phyloP scores from a whole-genome alignment of 64 coral and sea anemone species.

The Montipora efflorescens region DNA sequence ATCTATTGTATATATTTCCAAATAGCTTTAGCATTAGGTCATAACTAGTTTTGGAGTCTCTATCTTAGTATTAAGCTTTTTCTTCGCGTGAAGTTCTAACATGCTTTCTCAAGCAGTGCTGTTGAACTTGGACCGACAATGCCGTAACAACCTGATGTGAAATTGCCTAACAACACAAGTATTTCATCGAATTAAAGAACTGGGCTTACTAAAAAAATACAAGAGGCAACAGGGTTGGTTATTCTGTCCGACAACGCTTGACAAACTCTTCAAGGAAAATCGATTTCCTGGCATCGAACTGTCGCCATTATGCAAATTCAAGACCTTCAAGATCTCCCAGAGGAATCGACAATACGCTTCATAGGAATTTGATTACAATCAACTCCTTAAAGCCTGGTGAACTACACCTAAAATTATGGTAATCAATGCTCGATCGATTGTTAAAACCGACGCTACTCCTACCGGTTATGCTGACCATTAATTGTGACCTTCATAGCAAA shows the following conservation, averaged over 20 bases:
- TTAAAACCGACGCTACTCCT: background rate
- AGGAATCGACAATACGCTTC: background rate
- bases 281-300: background rate
- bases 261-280: background rate
- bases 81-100: background rate
- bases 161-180: background rate
- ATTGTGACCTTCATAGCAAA: no score
- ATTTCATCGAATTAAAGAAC: background rate
- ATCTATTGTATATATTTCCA: no score
- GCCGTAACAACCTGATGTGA: background rate
- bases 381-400: background rate
- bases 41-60: no score
- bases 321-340: background rate
- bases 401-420: background rate
- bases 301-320: background rate
- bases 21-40: no score
- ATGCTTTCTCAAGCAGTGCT: background rate
- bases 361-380: background rate
- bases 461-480: no score
- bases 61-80: no score
- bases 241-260: background rate
- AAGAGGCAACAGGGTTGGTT: background rate
- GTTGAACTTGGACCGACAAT: background rate
- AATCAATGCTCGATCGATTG: background rate
- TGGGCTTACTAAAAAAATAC: background rate